Conservation (phyloP, 1,140 invertebrate genomes). For the Lepeophtheirus salmonis region DNA sequence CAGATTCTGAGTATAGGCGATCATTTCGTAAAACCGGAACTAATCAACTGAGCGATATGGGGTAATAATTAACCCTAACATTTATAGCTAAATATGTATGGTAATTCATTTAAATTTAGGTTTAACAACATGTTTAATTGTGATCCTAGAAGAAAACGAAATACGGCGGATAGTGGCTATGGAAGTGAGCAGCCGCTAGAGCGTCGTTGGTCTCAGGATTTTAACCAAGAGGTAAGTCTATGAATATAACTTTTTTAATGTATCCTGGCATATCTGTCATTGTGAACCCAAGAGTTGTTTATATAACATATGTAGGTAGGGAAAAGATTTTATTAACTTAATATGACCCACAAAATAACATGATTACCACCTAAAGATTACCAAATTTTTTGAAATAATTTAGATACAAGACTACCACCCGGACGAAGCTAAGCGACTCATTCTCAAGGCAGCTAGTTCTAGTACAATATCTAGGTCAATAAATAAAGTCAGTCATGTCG, state of each 20-base stretch:
- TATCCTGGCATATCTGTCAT: too few species aligned
- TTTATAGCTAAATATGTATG: too few species aligned
- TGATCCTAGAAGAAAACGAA: slow-evolving; percentile 37
- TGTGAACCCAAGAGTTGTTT: too few species aligned
- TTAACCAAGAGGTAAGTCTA: slow-evolving; percentile 33
- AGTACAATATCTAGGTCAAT: slow-evolving; percentile 15
- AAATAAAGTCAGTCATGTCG: too few species aligned
- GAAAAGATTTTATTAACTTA: too few species aligned
- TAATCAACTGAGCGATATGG: not conserved
- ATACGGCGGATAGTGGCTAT: slow-evolving; percentile 71
- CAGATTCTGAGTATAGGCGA: slow-evolving; percentile 26
- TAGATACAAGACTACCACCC: slow-evolving; percentile 19
- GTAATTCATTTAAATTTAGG: too few species aligned
- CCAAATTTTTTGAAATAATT: too few species aligned
- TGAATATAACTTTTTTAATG: too few species aligned
- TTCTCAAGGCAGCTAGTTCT: slow-evolving; percentile 23
- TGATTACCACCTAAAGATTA: too few species aligned
- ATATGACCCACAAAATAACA: too few species aligned
- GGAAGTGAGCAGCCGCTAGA: slow-evolving; percentile 47
- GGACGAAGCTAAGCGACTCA: slow-evolving; percentile 21
- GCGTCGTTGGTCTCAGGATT: slow-evolving; percentile 58
- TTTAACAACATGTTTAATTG: slow-evolving; percentile 28
- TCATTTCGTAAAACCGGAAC: slow-evolving; percentile 16
- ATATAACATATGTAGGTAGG: too few species aligned
- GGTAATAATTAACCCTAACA: too few species aligned